phyloP scores from a whole-genome alignment of 2,797 vertebrate genomes.

The Natrix natrix region DNA sequence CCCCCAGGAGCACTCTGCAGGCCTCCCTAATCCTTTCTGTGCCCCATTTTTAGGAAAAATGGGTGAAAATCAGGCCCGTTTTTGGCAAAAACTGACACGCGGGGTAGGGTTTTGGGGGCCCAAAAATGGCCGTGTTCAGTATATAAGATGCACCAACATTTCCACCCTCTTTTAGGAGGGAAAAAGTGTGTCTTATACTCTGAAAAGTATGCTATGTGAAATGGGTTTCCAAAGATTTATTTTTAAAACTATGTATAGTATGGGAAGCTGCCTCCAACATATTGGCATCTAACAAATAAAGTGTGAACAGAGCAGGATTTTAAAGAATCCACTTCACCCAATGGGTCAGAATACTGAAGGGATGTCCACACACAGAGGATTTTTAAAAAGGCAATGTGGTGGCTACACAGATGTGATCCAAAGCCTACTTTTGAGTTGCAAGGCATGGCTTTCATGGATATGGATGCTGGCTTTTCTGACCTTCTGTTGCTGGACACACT shows the following conservation, averaged over 20 bases:
- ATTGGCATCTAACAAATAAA: not conserved
- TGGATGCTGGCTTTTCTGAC: not conserved
- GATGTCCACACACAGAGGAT: not conserved
- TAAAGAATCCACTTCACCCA: not conserved
- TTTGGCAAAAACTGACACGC: too few relatives aligned
- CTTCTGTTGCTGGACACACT: not conserved
- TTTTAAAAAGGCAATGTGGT: not conserved
- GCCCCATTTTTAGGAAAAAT: too few relatives aligned
- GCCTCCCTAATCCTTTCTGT: too few relatives aligned
- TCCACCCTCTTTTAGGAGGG: too few relatives aligned
- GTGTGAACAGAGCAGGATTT: not conserved
- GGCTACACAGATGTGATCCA: too few relatives aligned
- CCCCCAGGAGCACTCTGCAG: too few relatives aligned
- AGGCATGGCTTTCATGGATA: not conserved
- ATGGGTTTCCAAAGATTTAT: not conserved
- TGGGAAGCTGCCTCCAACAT: not conserved
- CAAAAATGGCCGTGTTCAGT: too few relatives aligned
- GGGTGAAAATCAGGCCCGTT: too few relatives aligned
- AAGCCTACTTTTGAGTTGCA: not conserved
- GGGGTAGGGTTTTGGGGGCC: too few relatives aligned
- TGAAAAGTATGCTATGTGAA: not conserved
- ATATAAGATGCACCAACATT: too few relatives aligned
- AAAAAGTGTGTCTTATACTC: too few relatives aligned
- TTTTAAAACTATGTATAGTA: not conserved
- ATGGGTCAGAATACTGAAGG: not conserved